Evolutionary conservation across 2,888 invertebrate species (phyloP), one percentile per base, ranked within the genome.

Genomic region (Sinopyrophorus schimmeli): DNA sequence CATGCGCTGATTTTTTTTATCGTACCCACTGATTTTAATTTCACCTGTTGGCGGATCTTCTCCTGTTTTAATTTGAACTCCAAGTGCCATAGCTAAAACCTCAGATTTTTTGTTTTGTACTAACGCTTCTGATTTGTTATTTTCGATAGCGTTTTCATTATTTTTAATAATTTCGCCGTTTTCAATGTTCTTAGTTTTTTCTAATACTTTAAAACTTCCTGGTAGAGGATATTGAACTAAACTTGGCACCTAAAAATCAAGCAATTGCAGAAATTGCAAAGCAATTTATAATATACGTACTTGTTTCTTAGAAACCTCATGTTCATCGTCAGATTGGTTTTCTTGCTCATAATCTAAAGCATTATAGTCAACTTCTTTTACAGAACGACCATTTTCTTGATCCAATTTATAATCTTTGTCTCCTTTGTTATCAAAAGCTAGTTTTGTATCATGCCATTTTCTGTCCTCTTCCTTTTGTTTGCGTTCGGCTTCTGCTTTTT

Each of bases 401-500:
- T 51, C 57, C 23, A 18, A 48, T 26, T 47, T 38, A 11, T 9
- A 27, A 14, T 24, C 34, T 7, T 20, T 34, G 5, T 52, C 44
- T 39, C 48, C 51, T 11, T 21, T 43, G 14, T 18, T 20, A 18
- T 52, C 51, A 1, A 15, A n/a, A n/a, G 16, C 24, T 10, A 7
- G 1, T 28, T 42, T 24, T 16, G 38, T 27, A 63, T 66, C 18
- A 58, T 60, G 32, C 54, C 69, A 9, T 59, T 65, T 21, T 38
- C 39, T 46, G 11, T 55, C 54, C 5, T 49, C 56, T 24, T 60
- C 55, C 32, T 42, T 56, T 21, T 31, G 57, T 47, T 79, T 78
- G 3, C 81, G 79, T 58, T 86, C 84, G n/a, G 82, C 80, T 64
- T 87, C 87, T 5, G 81, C 74, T 58, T 83, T 83, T 76, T 91